Conservation (phyloP, 1,140 invertebrate genomes). For the Formica selysi region DNA sequence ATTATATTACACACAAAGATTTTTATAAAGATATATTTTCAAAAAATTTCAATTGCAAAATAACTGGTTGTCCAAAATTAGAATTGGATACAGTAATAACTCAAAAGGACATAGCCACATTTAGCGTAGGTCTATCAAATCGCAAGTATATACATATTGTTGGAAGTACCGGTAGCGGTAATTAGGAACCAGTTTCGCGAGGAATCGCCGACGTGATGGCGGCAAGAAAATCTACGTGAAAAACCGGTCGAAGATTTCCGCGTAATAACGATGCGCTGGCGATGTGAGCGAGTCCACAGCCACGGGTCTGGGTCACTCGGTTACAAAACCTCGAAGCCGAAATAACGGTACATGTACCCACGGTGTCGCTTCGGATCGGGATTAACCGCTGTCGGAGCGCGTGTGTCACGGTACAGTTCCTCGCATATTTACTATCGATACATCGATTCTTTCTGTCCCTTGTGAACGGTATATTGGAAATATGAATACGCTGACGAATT, state of each 20-base stretch:
- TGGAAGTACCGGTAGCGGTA: slow-evolving; percentile 23
- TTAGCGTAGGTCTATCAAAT: slow-evolving; percentile 1
- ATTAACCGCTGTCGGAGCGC: slow-evolving; percentile 62
- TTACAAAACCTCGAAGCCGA: slow-evolving; percentile 79
- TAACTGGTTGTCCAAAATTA: neutral
- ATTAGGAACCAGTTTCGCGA: slow-evolving; percentile 42
- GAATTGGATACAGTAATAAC: neutral
- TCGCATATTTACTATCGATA: slow-evolving; percentile 37
- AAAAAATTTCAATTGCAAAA: neutral
- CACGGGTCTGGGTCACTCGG: slow-evolving; percentile 83
- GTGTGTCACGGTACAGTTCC: slow-evolving; percentile 67
- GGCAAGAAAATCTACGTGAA: slow-evolving; percentile 47
- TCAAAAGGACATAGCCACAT: neutral
- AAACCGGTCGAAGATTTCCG: slow-evolving; percentile 57
- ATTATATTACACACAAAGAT: neutral
- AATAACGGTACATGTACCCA: slow-evolving; percentile 78
- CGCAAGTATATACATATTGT: neutral
- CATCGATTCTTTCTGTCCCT: slow-evolving; percentile 12
- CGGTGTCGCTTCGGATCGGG: slow-evolving; percentile 64
- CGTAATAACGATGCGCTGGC: slow-evolving; percentile 46
- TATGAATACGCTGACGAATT: neutral
- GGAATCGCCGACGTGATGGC: neutral
- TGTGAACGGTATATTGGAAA: slow-evolving; percentile 25
- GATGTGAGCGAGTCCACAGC: slow-evolving; percentile 49
- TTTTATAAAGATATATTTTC: neutral